These are phyloP conservation scores for Homalodisca vitripennis DNA, from an alignment of 1,140 invertebrate genomes.

Conservation along the genomic window DNA sequence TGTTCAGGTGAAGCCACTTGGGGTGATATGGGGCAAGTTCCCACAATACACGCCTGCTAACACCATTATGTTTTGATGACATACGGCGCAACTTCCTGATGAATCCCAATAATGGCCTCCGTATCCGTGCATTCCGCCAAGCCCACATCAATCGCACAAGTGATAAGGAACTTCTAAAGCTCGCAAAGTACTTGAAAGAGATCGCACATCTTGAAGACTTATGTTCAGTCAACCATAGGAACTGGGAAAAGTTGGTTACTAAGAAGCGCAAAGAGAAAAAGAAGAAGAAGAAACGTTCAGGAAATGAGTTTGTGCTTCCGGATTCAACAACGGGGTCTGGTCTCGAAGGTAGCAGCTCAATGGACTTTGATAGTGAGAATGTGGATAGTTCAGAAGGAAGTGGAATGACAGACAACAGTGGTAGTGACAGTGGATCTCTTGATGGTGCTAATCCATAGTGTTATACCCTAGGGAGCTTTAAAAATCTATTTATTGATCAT, in stretches of 20 bases:
- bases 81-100: slow-evolving; percentile 96
- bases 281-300: too few species aligned
- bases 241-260: slow-evolving; percentile 84
- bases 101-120: slow-evolving; percentile 93
- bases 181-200: slow-evolving; percentile 81
- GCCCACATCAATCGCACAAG: slow-evolving; percentile 83
- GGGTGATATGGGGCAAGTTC: slow-evolving; percentile 96
- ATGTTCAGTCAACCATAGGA: slow-evolving; percentile 78
- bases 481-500: too few species aligned
- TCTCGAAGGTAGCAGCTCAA: too few species aligned
- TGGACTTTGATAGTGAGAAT: too few species aligned
- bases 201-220: slow-evolving; percentile 86
- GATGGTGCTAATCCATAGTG: too few species aligned
- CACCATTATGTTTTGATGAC: slow-evolving; percentile 98
- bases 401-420: too few species aligned
- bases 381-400: too few species aligned
- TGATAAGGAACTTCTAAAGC: slow-evolving; percentile 80
- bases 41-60: slow-evolving; percentile 84
- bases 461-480: too few species aligned
- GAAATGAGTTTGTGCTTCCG: too few species aligned
- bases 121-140: slow-evolving; percentile 86
- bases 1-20: slow-evolving; percentile 88
- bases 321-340: too few species aligned
- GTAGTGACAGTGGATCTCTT: too few species aligned
- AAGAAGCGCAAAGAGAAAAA: slow-evolving; percentile 34